Conservation (phyloP, 2,888 invertebrate genomes). For the Enchytraeus crypticus region DNA sequence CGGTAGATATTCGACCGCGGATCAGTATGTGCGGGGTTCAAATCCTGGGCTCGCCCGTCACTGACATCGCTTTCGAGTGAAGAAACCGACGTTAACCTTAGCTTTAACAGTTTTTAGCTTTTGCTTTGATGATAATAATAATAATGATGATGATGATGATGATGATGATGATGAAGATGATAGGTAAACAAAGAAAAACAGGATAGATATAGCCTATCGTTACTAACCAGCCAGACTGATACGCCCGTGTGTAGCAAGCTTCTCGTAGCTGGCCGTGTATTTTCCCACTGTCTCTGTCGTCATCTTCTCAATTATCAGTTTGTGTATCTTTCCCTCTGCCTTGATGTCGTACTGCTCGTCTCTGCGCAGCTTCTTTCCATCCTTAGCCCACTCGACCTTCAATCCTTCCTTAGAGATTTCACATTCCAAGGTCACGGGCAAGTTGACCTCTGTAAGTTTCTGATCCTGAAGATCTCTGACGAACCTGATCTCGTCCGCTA, state of each 20-base stretch:
- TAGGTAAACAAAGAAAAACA: too few species aligned
- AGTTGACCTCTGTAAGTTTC: slow-evolving; percentile 50
- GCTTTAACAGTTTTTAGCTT: too few species aligned
- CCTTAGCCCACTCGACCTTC: slow-evolving; percentile 69
- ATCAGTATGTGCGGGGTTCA: too few species aligned
- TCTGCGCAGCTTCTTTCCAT: slow-evolving; percentile 18
- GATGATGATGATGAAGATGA: too few species aligned
- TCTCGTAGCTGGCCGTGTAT: slow-evolving; percentile 56
- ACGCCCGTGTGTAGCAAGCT: slow-evolving; percentile 30
- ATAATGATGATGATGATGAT: too few species aligned
- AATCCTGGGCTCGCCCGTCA: too few species aligned
- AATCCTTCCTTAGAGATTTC: slow-evolving; percentile 69
- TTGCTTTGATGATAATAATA: too few species aligned
- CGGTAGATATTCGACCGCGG: too few species aligned
- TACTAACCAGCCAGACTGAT: slow-evolving; percentile 34
- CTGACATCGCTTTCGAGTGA: too few species aligned
- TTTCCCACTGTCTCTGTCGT: slow-evolving; percentile 24
- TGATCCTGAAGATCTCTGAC: slow-evolving; percentile 37
- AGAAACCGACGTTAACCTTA: too few species aligned
- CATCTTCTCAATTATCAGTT: slow-evolving; percentile 21
- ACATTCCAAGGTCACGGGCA: slow-evolving; percentile 60
- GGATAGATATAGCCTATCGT: too few species aligned
- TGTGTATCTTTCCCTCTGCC: slow-evolving; percentile 15
- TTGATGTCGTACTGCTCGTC: slow-evolving; percentile 20
- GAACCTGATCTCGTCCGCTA: slow-evolving; percentile 36